phyloP scores from a whole-genome alignment of 2,113 vertebrate genomes.

The Stegastes partitus region DNA sequence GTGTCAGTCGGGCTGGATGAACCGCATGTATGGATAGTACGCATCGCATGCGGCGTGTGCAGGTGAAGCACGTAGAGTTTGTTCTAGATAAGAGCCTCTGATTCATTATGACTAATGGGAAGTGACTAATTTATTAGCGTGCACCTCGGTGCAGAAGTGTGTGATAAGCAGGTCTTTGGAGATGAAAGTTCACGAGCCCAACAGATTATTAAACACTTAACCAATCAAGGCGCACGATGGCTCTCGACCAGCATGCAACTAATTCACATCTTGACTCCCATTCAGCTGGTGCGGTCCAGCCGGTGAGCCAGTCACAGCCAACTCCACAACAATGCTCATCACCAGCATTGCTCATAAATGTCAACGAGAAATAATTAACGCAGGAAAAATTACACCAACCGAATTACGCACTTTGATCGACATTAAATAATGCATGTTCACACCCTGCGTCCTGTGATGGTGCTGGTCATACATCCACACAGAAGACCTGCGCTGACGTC shows the following conservation, averaged over 20 bases:
- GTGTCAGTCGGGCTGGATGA: conserved; percentile 38
- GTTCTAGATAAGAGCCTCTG: conserved; percentile 17
- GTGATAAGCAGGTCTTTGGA: conserved; percentile 13
- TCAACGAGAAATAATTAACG: conserved; percentile 41
- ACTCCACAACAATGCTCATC: conserved; percentile 40
- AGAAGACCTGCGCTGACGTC: neutral
- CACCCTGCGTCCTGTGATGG: neutral
- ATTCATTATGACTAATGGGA: conserved; percentile 31
- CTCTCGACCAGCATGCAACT: conserved; percentile 27
- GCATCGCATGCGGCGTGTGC: neutral
- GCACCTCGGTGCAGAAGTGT: neutral
- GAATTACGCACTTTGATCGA: conserved; percentile 13
- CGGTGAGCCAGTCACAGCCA: conserved; percentile 31
- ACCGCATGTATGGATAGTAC: neutral
- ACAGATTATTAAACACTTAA: conserved; percentile 44
- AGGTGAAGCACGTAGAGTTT: conserved; percentile 12
- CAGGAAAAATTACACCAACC: conserved; percentile 11
- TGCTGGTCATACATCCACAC: neutral
- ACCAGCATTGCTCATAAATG: conserved; percentile 41
- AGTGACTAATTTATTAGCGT: conserved; percentile 29
- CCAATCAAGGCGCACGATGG: conserved; percentile 25
- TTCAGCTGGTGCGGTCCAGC: conserved; percentile 35
- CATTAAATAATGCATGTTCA: neutral
- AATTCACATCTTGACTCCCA: conserved; percentile 41
- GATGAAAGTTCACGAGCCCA: conserved; percentile 23